A percentile compares a stretch with the other conserved stretches of the same genome.
Conservation (phyloP, 2,797 vertebrate genomes). For the Gobionotothen gibberifrons region DNA sequence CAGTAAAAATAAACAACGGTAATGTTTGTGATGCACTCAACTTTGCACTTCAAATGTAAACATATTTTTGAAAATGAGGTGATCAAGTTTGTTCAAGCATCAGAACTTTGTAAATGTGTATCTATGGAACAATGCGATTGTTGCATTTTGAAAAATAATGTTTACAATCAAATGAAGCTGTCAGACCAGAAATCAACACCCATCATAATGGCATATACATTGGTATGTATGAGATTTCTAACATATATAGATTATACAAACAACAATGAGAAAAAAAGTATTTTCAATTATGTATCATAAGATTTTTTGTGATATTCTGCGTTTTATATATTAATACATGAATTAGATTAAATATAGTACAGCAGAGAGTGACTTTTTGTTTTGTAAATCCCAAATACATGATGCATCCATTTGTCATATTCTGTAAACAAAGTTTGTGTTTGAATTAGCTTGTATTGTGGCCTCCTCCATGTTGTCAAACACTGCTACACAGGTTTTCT, state of each 20-base stretch:
- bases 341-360: neutral
- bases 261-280: neutral
- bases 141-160: constrained; percentile 33
- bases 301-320: neutral
- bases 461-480: neutral
- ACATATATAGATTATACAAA: neutral
- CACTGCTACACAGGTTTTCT: neutral
- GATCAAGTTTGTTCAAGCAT: neutral
- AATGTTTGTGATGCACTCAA: neutral
- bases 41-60: neutral
- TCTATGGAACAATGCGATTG: constrained; percentile 13
- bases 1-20: neutral
- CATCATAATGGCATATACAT: neutral
- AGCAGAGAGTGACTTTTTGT: neutral
- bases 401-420: neutral
- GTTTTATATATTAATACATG: neutral
- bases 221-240: constrained; percentile 2
- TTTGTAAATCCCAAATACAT: neutral
- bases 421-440: neutral
- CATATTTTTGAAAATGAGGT: neutral
- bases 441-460: neutral
- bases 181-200: neutral
- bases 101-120: neutral
- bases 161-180: constrained; percentile 23
- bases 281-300: neutral